phyloP scores from a whole-genome alignment of 1,140 invertebrate species.

The Pachypsylla venusta region DNA sequence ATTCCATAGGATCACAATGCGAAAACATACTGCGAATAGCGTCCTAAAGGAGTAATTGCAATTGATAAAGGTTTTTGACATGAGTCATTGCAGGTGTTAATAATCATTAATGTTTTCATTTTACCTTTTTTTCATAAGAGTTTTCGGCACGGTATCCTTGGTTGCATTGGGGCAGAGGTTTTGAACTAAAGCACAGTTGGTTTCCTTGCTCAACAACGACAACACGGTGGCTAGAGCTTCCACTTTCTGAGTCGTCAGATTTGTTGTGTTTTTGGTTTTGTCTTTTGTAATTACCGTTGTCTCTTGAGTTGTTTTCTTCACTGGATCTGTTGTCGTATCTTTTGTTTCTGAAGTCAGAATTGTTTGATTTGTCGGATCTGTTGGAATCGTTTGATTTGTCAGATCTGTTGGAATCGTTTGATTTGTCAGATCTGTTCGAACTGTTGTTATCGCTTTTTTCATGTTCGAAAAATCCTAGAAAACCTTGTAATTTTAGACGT shows the following conservation, averaged over 20 bases:
- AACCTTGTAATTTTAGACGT: neutral
- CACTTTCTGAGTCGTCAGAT: neutral
- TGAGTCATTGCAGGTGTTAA: slow-evolving; percentile 10
- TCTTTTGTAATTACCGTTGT: slow-evolving; percentile 23
- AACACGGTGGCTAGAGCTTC: neutral
- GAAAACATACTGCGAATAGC: too few relatives aligned
- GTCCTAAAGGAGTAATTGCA: too few relatives aligned
- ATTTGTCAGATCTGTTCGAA: slow-evolving; percentile 14
- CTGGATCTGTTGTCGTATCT: slow-evolving; percentile 1
- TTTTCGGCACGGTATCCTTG: slow-evolving; percentile 8
- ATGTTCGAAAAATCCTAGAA: neutral
- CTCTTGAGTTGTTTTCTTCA: neutral
- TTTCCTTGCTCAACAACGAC: neutral
- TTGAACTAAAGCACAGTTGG: slow-evolving; percentile 2
- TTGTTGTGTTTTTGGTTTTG: slow-evolving; percentile 16
- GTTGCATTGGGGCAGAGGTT: slow-evolving; percentile 1
- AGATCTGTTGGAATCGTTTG: slow-evolving; percentile 11
- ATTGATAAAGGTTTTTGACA: too few relatives aligned
- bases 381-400: slow-evolving; percentile 15
- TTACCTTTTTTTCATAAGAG: neutral
- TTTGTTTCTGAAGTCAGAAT: neutral
- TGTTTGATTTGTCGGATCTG: slow-evolving; percentile 10
- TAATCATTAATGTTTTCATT: slow-evolving; percentile 20
- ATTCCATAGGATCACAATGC: too few relatives aligned
- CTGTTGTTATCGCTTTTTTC: slow-evolving; percentile 12